These are phyloP conservation scores for Prietella phreatophila DNA, from an alignment of 2,113 vertebrate species.

Conservation along the genomic window DNA sequence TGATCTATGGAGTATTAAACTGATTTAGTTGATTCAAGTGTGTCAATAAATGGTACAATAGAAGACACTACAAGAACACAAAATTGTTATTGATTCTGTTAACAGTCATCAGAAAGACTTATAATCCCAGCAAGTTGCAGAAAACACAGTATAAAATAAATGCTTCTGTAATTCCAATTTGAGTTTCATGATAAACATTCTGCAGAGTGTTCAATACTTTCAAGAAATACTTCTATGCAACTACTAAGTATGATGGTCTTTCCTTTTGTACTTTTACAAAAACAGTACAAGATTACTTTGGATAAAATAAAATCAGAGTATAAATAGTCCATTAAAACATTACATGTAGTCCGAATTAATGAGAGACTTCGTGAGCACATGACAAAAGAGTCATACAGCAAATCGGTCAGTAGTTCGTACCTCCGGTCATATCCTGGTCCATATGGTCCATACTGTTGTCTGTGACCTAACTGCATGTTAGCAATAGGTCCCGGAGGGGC, in stretches of 20 bases:
- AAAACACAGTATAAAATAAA: no score
- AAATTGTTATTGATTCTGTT: background rate
- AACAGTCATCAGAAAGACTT: no score
- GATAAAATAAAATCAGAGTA: background rate
- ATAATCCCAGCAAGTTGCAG: no score
- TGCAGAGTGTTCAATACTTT: background rate
- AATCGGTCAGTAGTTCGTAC: conserved; percentile 50
- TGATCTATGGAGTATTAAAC: background rate
- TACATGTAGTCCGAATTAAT: background rate
- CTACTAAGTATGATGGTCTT: background rate
- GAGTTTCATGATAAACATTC: no score
- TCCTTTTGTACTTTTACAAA: background rate
- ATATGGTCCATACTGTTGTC: conserved; percentile 88
- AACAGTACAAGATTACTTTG: background rate
- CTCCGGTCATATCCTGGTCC: conserved; percentile 85
- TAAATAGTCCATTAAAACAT: background rate
- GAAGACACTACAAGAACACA: background rate
- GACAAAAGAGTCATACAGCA: background rate
- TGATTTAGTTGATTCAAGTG: background rate
- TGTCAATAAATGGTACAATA: background rate
- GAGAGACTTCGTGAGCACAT: no score
- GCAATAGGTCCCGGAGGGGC: conserved; percentile 84
- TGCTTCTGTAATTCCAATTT: no score
- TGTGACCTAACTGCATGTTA: conserved; percentile 88
- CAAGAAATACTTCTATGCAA: background rate